Evolutionary conservation across 2,888 invertebrate species (phyloP), one percentile per base, ranked within the genome.

Genomic region (Pyrochroa serraticornis): DNA sequence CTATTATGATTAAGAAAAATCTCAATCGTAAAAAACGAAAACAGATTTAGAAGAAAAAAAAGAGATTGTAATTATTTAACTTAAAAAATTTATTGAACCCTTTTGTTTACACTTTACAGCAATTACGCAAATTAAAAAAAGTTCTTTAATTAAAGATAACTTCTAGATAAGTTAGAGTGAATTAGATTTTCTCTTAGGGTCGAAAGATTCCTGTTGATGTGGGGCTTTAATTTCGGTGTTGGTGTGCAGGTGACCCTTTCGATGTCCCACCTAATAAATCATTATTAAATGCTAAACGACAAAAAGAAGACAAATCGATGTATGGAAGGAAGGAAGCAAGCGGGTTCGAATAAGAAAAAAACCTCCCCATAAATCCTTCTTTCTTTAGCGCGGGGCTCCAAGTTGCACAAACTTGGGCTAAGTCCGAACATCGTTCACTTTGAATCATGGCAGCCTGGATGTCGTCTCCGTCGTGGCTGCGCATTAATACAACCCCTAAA

Each of bases 301-400:
- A 77, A 77, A 77, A 77, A 77, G 76, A 77, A 78, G 78, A 77
- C 76, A 77, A 78, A 78, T 78, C 77, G 77, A 76, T 74, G 74
- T 71, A 73, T 73, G 70, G 70, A 68, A 70, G 74, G 75, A 75
- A 76, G 75, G 75, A 76, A 75, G 76, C 72, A 71, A 72, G 69
- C 71, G 66, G 68, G 68, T 66, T 67, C 63, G 67, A 71, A 72
- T 70, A 72, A 71, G 63, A 60, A 53, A 48, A 57, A 76, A 76
- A 75, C 71, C 70, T 68, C 66, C 64, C 69, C 74, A 77, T 78
- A 78, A 79, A 78, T 78, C 76, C 73, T 77, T 75, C 76, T 77
- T 77, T 75, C 73, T 75, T 75, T 75, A 74, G 72, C 73, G 65
- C 61, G 70, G 72, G 71, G 69, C 72, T 73, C 72, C 69, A 77